These are phyloP conservation scores for Lucinisca nassula DNA, from an alignment of 2,888 invertebrate genomes.

Conservation along the genomic window DNA sequence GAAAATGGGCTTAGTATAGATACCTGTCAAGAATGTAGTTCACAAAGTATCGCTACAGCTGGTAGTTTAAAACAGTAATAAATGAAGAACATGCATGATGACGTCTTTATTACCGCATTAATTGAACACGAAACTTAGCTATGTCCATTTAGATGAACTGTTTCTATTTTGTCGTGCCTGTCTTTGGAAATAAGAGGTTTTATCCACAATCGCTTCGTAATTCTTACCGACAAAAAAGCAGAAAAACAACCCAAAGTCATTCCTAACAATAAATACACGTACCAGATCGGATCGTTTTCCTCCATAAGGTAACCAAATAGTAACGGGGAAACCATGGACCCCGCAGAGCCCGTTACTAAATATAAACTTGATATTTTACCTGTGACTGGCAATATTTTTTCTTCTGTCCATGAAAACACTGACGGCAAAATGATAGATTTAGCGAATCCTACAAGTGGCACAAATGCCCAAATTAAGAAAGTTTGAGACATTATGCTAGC, in stretches of 20 bases:
- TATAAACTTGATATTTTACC: constrained; percentile 8
- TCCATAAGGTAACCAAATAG: constrained; percentile 14
- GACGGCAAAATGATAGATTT: neutral
- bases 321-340: constrained; percentile 2
- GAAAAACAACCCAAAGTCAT: neutral
- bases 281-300: neutral
- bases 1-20: too few relatives aligned
- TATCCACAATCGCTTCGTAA: neutral
- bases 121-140: too few relatives aligned
- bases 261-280: neutral
- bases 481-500: neutral
- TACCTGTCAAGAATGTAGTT: too few relatives aligned
- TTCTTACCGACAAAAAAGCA: neutral
- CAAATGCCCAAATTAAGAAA: neutral
- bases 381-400: constrained; percentile 1
- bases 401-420: constrained; percentile 12
- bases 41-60: too few relatives aligned
- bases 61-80: too few relatives aligned
- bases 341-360: constrained; percentile 11
- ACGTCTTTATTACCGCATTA: too few relatives aligned
- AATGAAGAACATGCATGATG: too few relatives aligned
- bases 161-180: neutral
- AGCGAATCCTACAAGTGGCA: neutral
- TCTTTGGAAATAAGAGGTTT: neutral
- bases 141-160: neutral